Conservation (phyloP, 1,140 invertebrate species). For the Hylaeus volcanicus region DNA sequence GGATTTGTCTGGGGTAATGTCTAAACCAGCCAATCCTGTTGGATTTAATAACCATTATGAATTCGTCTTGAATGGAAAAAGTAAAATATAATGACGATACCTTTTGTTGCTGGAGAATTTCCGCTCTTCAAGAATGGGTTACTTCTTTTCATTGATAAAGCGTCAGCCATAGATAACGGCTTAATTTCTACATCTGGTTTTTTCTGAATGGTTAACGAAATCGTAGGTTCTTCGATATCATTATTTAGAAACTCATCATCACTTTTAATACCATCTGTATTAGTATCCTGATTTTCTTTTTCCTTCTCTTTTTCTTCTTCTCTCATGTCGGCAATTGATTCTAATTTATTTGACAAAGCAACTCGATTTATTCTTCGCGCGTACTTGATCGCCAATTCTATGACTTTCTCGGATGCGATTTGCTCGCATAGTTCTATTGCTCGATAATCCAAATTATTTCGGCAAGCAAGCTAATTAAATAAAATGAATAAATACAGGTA, state of each 20-base stretch:
- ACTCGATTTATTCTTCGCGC: conserved; percentile 88
- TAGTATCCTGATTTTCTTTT: conserved; percentile 71
- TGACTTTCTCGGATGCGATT: conserved; percentile 87
- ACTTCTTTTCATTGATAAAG: conserved; percentile 60
- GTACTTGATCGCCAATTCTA: conserved; percentile 94
- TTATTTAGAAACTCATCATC: conserved; percentile 68
- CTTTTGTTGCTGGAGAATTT: conserved; percentile 56
- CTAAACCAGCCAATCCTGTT: conserved; percentile 69
- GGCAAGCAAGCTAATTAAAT: conserved; percentile 86
- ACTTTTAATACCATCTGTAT: conserved; percentile 60
- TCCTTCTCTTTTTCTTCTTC: conserved; percentile 70
- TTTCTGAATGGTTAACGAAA: conserved; percentile 48
- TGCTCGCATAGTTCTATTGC: conserved; percentile 93
- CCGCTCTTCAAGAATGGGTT: conserved; percentile 75
- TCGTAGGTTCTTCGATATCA: conserved; percentile 40
- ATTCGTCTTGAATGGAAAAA: not conserved
- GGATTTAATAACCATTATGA: not conserved
- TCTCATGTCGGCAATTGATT: conserved; percentile 74
- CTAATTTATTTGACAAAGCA: conserved; percentile 88
- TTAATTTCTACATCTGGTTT: conserved; percentile 70
- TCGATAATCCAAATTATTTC: conserved; percentile 90
- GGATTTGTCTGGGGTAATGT: conserved; percentile 62
- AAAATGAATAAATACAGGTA: conserved; percentile 3
- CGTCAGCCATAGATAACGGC: conserved; percentile 69
- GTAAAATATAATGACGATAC: conserved; percentile 30